Conservation (phyloP, 2,113 vertebrate species). For the Pogonocichla stellata region DNA sequence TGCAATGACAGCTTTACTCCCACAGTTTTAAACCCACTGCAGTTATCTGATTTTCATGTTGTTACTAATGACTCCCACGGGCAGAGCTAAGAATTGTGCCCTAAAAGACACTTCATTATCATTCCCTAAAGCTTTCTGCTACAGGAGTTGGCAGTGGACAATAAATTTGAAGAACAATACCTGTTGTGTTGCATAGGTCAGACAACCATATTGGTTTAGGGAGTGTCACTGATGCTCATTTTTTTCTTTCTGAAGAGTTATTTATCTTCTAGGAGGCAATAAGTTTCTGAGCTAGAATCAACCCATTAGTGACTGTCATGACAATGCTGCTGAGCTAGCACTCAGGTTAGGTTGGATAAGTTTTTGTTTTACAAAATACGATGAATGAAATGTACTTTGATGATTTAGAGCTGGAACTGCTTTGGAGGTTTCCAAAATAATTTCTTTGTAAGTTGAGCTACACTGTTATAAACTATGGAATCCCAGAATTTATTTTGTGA, state of each 20-base stretch:
- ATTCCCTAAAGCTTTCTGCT: neutral
- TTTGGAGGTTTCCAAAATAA: neutral
- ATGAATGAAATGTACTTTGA: neutral
- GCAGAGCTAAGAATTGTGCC: neutral
- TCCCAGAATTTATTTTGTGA: neutral
- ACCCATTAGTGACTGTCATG: neutral
- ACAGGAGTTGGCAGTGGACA: neutral
- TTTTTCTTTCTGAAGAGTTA: neutral
- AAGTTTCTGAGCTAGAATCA: neutral
- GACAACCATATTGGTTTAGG: neutral
- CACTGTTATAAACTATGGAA: neutral
- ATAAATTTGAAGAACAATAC: neutral
- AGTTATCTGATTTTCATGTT: neutral
- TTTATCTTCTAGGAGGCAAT: constrained; percentile 11
- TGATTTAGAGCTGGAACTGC: neutral
- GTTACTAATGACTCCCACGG: neutral
- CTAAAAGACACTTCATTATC: neutral
- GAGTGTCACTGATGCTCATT: neutral
- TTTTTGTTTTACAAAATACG: neutral
- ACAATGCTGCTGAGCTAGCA: constrained; percentile 4
- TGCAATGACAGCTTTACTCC: neutral
- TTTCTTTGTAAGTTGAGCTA: neutral
- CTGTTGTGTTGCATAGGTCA: neutral
- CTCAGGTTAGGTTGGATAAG: neutral
- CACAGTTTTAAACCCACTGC: neutral